These are phyloP conservation scores for Pelobates cultripes DNA, from an alignment of 2,797 vertebrate species.

Conservation along the genomic window DNA sequence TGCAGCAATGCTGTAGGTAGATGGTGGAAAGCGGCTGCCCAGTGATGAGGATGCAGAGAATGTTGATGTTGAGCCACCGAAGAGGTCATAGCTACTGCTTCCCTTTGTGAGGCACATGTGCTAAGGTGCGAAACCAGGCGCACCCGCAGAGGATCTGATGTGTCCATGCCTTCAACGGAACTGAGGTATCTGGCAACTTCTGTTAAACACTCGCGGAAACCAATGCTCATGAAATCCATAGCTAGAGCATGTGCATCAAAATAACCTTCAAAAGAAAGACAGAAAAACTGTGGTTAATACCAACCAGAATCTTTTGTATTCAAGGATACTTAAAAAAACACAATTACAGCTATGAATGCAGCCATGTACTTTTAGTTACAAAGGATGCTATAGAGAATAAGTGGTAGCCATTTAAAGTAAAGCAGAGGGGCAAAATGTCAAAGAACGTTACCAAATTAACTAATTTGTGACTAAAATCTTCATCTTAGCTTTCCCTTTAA, in stretches of 20 bases:
- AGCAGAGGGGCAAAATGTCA: no score
- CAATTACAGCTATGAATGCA: no score
- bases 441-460: no score
- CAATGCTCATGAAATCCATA: slow-evolving; percentile 97
- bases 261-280: slow-evolving; percentile 68
- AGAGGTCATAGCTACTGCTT: slow-evolving; percentile 80
- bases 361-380: no score
- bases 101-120: slow-evolving; percentile 85
- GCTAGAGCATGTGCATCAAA: slow-evolving; percentile 87
- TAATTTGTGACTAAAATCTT: no score
- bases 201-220: slow-evolving; percentile 89
- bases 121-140: slow-evolving; percentile 90
- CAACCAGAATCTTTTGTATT: no score
- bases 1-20: slow-evolving; percentile 78
- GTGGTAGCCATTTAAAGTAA: no score
- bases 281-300: slow-evolving; percentile 13
- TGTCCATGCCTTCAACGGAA: slow-evolving; percentile 86
- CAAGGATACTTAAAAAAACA: no score
- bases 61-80: slow-evolving; percentile 75
- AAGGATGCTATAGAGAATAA: no score
- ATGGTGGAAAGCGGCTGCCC: slow-evolving; percentile 82
- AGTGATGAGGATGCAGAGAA: slow-evolving; percentile 79
- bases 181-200: slow-evolving; percentile 90
- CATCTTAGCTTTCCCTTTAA: no score
- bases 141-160: slow-evolving; percentile 79